Evolutionary conservation across 2,113 vertebrate genomes (phyloP).

Genomic region (Egretta garzetta): DNA sequence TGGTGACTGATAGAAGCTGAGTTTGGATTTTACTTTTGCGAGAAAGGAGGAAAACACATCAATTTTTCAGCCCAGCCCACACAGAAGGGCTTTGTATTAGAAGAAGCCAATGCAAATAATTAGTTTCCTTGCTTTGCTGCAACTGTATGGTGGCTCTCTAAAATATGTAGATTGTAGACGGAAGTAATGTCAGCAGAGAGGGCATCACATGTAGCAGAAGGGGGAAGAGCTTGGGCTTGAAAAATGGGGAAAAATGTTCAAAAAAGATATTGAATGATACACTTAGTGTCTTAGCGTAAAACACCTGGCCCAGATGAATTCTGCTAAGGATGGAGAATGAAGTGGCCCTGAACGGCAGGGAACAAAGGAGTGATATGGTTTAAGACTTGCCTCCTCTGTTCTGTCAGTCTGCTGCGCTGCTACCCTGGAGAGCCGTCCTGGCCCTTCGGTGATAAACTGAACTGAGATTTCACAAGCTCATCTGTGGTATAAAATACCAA

Average conservation of each 20-base stretch:
- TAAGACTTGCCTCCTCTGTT: background rate
- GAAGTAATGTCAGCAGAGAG: background rate
- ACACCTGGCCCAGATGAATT: background rate
- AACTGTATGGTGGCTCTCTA: background rate
- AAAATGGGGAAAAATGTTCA: background rate
- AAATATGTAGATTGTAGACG: background rate
- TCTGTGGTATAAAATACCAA: background rate
- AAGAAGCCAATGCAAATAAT: background rate
- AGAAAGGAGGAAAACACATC: background rate
- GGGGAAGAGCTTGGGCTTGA: background rate
- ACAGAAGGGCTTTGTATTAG: background rate
- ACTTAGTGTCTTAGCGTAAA: background rate
- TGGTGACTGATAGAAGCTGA: background rate
- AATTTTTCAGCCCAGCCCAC: background rate
- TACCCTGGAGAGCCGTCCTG: background rate
- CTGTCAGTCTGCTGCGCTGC: background rate
- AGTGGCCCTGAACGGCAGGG: background rate
- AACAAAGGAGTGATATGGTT: rapidly evolving
- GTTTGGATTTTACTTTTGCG: background rate
- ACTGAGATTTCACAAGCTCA: background rate
- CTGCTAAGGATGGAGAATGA: background rate
- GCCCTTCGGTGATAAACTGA: too few relatives aligned
- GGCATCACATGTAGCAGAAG: background rate
- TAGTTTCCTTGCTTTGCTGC: background rate
- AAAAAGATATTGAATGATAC: background rate